Percentiles rank a stretch among this genome's conserved stretches.
Evolutionary conservation across 64 coral and sea anemone species (phyloP).

Genomic region (Platygyra sinensis): DNA sequence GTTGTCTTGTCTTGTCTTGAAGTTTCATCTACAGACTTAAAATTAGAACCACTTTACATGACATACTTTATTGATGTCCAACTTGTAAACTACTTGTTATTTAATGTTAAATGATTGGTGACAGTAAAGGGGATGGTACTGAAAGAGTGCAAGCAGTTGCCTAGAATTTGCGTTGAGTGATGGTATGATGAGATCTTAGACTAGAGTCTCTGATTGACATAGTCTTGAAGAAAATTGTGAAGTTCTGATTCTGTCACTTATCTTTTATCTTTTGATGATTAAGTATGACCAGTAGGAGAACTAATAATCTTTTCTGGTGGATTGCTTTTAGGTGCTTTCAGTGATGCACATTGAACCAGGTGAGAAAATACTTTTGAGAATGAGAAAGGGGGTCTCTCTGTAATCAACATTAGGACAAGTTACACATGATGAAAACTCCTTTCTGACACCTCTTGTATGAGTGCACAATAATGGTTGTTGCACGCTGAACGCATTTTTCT

Average conservation of each 20-base stretch:
- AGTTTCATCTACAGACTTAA: too few species aligned
- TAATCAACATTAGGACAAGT: not conserved
- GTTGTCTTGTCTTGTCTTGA: too few species aligned
- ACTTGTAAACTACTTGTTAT: too few species aligned
- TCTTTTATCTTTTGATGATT: not conserved
- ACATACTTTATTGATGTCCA: too few species aligned
- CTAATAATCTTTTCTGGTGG: too few species aligned
- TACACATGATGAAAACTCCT: conserved; percentile 8
- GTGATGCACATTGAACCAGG: too few species aligned
- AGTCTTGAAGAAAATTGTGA: conserved; percentile 22
- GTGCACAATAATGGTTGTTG: conserved; percentile 10
- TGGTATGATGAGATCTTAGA: conserved; percentile 21
- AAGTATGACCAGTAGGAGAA: too few species aligned
- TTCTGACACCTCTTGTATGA: conserved; percentile 90
- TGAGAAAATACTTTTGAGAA: too few species aligned
- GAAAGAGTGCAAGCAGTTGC: not conserved
- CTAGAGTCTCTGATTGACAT: conserved; percentile 47
- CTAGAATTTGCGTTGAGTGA: not conserved
- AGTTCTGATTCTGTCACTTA: not conserved
- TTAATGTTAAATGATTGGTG: too few species aligned
- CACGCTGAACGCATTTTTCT: conserved; percentile 61
- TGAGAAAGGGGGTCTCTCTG: not conserved
- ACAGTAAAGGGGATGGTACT: not conserved
- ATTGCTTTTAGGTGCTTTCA: too few species aligned
- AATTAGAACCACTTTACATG: too few species aligned